Evolutionary conservation across 2,113 vertebrate genomes (phyloP), one percentile per base, ranked within the genome.

Genomic region (Prionailurus bengalensis): DNA sequence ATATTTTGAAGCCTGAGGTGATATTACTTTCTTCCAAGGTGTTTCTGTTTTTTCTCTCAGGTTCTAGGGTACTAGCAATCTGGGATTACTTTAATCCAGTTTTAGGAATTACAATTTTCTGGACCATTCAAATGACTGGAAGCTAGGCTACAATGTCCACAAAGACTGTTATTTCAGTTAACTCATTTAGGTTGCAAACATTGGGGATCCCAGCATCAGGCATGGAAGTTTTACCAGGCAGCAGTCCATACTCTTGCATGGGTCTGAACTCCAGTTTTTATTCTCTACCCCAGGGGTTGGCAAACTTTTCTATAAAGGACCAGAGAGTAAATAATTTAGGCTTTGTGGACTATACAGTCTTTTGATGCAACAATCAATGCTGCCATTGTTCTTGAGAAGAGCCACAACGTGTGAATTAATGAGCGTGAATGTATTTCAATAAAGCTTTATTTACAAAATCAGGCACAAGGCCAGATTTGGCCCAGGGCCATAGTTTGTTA

Each of bases 1-100:
- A 82, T 45, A 96, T 89, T 95, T 98, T 91, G 73, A 96, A 58
- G n/a, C 8, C 21, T 87, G 45, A n/a, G 36, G 85, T 81, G 12
- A 48, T 55, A 17, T 74, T 97, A 68, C 82, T 86, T 97, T 94
- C 21, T 25, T 94, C 21, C 29, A 91, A 42, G 51, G 61, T 92
- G 27, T 45, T 82, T 91, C 89, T 15, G 27, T 71, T 94, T 89
- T 96, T 29, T 68, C 83, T 73, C 36, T 36, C 21, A 82, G 19
- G 19, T 86, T 21, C 82, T 89, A 73, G 90, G 39, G 45, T 7
- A 66, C 84, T 84, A 73, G 19, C 65, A 89, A n/a, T 81, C 76
- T 74, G 19, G 31, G 17, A 31, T 91, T 55, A 93, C 51, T 89
- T 85, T 76, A 81, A 91, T 89, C 15, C 48, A 78, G 0, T 95